These are phyloP conservation scores for Gibbula magus DNA, from an alignment of 2,888 invertebrate species.

Conservation along the genomic window DNA sequence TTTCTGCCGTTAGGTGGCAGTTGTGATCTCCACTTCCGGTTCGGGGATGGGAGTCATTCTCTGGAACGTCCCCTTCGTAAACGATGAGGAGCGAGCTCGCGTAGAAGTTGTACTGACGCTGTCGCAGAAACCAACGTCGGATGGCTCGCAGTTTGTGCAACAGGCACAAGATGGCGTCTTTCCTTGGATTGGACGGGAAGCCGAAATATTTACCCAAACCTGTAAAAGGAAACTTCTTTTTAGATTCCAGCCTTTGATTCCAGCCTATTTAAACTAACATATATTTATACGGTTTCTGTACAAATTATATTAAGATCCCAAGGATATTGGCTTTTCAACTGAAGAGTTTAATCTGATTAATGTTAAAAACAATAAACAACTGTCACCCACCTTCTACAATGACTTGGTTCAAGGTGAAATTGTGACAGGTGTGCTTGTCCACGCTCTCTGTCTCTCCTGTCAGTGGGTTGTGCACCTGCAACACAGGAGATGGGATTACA, in stretches of 20 bases:
- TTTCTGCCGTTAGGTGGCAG: background rate
- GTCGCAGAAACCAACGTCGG: constrained; percentile 84
- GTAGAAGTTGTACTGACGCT: constrained; percentile 83
- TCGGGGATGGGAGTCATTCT: background rate
- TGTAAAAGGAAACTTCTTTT: constrained; percentile 72
- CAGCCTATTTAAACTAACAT: too few species aligned
- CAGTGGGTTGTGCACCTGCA: background rate
- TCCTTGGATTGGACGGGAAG: constrained; percentile 77
- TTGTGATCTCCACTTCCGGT: background rate
- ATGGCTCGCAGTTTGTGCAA: constrained; percentile 83
- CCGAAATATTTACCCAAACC: constrained; percentile 86
- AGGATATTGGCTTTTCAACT: too few species aligned
- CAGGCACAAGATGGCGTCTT: constrained; percentile 83
- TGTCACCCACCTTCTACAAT: background rate
- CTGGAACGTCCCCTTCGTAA: constrained; percentile 83
- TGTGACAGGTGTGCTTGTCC: constrained; percentile 9
- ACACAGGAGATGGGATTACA: background rate
- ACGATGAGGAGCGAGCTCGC: constrained; percentile 90
- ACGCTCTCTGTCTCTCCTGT: background rate
- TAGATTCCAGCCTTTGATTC: too few species aligned
- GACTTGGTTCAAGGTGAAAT: background rate
- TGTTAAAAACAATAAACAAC: background rate
- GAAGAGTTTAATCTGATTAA: background rate
- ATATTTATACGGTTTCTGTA: too few species aligned
- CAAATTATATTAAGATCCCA: too few species aligned